These are phyloP conservation scores for Nymphalis io DNA, from an alignment of 1,140 invertebrate genomes.

Conservation along the genomic window DNA sequence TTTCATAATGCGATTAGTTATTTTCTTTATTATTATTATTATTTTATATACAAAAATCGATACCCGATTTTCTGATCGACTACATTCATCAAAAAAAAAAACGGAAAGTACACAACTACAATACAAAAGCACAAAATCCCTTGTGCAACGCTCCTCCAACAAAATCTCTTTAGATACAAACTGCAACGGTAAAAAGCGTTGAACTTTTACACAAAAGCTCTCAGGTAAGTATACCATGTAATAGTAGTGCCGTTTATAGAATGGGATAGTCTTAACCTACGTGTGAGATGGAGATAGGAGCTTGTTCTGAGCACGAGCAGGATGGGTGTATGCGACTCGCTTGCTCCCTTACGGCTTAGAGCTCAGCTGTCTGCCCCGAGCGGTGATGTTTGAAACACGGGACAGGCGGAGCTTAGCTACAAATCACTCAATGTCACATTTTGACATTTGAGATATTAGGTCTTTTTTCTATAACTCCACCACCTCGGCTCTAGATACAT, in stretches of 20 bases:
- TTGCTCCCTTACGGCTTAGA: constrained; percentile 70
- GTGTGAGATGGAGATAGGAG: constrained; percentile 57
- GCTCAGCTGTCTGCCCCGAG: constrained; percentile 76
- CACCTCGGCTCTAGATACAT: constrained; percentile 56
- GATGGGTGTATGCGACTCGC: constrained; percentile 66
- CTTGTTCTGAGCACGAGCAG: constrained; percentile 53
- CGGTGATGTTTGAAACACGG: constrained; percentile 81
- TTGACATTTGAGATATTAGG: constrained; percentile 82
- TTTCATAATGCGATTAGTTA: background rate
- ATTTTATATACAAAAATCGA: background rate
- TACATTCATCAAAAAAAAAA: constrained; percentile 13
- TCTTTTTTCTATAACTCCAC: constrained; percentile 79
- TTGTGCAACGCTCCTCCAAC: constrained; percentile 61
- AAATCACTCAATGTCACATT: constrained; percentile 82
- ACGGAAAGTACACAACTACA: constrained; percentile 31
- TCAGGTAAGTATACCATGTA: constrained; percentile 75
- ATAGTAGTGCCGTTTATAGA: constrained; percentile 75
- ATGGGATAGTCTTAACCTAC: constrained; percentile 67
- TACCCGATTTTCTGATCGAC: constrained; percentile 11
- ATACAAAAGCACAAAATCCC: constrained; percentile 47
- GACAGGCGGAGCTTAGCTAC: constrained; percentile 81
- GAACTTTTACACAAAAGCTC: constrained; percentile 78
- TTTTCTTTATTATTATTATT: background rate
- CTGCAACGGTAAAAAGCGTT: constrained; percentile 73
- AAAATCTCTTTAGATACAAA: constrained; percentile 72